Conservation (phyloP, 1,140 invertebrate genomes). For the Dendroctonus ponderosae region DNA sequence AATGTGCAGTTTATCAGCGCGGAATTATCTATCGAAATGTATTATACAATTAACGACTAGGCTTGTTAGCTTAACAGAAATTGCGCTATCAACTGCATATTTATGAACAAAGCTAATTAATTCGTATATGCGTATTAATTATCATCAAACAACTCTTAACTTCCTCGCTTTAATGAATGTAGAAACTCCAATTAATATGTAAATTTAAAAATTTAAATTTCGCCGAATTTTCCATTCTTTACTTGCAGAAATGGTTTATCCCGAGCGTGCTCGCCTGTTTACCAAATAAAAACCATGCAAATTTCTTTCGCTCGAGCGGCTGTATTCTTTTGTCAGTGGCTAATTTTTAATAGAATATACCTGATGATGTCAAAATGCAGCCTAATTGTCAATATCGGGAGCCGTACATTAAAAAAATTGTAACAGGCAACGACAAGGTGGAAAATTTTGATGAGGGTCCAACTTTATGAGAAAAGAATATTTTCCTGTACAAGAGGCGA, state of each 20-base stretch:
- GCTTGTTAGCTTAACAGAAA: not conserved
- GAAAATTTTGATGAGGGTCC: too few species aligned
- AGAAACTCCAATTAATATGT: constrained; percentile 22
- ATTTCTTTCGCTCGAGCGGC: constrained; percentile 9
- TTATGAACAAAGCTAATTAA: constrained; percentile 10
- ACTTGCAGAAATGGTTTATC: constrained; percentile 13
- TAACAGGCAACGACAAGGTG: too few species aligned
- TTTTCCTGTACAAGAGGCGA: too few species aligned
- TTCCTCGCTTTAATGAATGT: constrained; percentile 15
- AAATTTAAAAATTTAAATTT: constrained; percentile 27
- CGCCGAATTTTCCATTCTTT: constrained; percentile 1
- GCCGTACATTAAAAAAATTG: too few species aligned
- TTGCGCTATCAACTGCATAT: constrained; percentile 6
- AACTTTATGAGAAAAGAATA: too few species aligned
- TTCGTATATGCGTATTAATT: constrained; percentile 15
- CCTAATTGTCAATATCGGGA: too few species aligned
- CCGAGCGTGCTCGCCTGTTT: constrained; percentile 6
- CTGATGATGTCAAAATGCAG: too few species aligned
- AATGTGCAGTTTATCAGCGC: not conserved
- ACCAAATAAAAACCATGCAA: constrained; percentile 24
- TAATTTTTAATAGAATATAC: too few species aligned
- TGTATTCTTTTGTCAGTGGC: not conserved
- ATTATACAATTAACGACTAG: not conserved
- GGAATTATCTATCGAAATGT: constrained; percentile 7
- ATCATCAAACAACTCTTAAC: constrained; percentile 22